Evolutionary conservation across 2,888 invertebrate genomes (phyloP).

Genomic region (Trilocha varians): DNA sequence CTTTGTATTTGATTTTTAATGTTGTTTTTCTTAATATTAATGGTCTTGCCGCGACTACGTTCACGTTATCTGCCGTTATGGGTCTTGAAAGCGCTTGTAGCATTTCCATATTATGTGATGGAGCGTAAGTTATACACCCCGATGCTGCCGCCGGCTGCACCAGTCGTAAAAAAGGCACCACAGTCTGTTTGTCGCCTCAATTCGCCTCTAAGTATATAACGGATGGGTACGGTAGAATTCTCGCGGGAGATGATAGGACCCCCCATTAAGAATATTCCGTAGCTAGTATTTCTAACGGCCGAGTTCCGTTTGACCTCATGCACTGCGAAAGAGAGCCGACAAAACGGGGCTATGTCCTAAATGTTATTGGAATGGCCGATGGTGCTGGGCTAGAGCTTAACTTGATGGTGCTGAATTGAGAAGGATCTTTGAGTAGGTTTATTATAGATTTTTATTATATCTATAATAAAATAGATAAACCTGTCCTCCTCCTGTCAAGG

Average conservation of each 20-base stretch:
- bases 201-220: too few relatives aligned
- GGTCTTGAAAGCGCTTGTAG: background rate
- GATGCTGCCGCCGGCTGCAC: conserved; percentile 2
- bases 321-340: background rate
- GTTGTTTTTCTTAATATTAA: conserved; percentile 14
- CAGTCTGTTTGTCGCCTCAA: too few relatives aligned
- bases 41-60: conserved; percentile 8
- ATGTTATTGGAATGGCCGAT: background rate
- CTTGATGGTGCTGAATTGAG: background rate
- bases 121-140: background rate
- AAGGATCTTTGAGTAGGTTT: too few relatives aligned
- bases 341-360: background rate
- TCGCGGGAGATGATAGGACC: too few relatives aligned
- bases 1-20: too few relatives aligned
- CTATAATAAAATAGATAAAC: too few relatives aligned
- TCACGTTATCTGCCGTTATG: background rate
- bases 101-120: background rate
- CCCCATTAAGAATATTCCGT: background rate
- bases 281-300: background rate
- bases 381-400: background rate
- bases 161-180: conserved; percentile 1
- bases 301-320: background rate
- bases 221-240: too few relatives aligned
- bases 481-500: too few relatives aligned
- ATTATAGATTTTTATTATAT: too few relatives aligned